Conservation (phyloP, 2,797 vertebrate genomes). For the Onychomys arenicola region DNA sequence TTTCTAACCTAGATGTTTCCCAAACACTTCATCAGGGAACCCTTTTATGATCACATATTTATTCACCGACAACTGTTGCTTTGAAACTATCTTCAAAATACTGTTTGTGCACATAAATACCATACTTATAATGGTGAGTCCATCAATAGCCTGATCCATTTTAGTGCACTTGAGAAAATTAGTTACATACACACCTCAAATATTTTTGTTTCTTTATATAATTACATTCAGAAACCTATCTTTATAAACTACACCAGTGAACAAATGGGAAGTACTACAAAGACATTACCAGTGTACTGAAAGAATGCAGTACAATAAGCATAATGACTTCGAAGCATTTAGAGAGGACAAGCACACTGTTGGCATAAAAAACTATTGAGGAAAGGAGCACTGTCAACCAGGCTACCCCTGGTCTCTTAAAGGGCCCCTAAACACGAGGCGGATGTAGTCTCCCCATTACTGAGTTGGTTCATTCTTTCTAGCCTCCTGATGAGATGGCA, state of each 20-base stretch:
- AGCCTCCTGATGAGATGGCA: neutral
- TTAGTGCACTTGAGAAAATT: constrained; percentile 15
- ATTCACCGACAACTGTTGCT: neutral
- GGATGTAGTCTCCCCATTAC: neutral
- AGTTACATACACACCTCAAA: neutral
- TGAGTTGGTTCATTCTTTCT: neutral
- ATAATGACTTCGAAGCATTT: neutral
- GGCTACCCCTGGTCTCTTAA: neutral
- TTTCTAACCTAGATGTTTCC: neutral
- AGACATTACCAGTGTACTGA: neutral
- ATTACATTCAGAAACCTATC: neutral
- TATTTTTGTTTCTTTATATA: neutral
- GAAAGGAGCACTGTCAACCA: neutral
- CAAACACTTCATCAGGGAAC: neutral
- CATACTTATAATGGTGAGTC: neutral
- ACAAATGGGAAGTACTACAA: neutral
- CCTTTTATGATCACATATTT: neutral
- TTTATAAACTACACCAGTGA: neutral
- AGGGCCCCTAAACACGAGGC: neutral
- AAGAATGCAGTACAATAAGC: neutral
- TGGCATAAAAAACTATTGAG: neutral
- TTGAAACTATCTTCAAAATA: constrained; percentile 28
- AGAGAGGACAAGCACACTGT: neutral
- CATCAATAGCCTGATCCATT: neutral
- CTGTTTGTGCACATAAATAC: neutral